These are phyloP conservation scores for Pseudococcus jackbeardsleyi DNA, from an alignment of 2,888 invertebrate genomes.

Conservation along the genomic window DNA sequence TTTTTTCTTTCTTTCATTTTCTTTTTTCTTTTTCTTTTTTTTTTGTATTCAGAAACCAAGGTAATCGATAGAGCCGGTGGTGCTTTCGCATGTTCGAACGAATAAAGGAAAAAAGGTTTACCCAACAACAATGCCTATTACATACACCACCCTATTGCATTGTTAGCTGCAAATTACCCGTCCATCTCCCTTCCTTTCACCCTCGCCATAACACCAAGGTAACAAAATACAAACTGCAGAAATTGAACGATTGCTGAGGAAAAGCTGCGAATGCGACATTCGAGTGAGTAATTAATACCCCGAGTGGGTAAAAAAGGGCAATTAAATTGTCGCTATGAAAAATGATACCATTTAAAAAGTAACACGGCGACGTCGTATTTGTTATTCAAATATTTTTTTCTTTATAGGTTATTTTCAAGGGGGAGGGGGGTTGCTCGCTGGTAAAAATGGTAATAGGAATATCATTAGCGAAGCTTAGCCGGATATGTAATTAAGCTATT, in stretches of 20 bases:
- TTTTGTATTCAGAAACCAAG: not conserved
- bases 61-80: not conserved
- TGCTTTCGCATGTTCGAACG: conserved; percentile 23
- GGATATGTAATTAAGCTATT: conserved; percentile 54
- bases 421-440: not conserved
- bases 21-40: not conserved
- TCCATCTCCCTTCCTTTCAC: not conserved
- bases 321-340: not conserved
- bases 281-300: not conserved
- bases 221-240: conserved; percentile 27
- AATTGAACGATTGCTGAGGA: not conserved
- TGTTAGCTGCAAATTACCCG: conserved; percentile 31
- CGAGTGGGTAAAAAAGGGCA: not conserved
- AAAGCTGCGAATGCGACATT: not conserved
- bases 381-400: conserved; percentile 1
- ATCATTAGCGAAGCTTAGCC: conserved; percentile 27
- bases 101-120: conserved; percentile 15
- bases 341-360: conserved; percentile 24
- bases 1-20: not conserved
- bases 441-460: conserved; percentile 33
- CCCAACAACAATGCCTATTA: not conserved
- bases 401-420: not conserved
- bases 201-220: conserved; percentile 23
- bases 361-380: conserved; percentile 5
- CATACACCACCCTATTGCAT: not conserved